Evolutionary conservation across 2,797 vertebrate genomes (phyloP).

Genomic region (Cirrhinus mrigala): DNA sequence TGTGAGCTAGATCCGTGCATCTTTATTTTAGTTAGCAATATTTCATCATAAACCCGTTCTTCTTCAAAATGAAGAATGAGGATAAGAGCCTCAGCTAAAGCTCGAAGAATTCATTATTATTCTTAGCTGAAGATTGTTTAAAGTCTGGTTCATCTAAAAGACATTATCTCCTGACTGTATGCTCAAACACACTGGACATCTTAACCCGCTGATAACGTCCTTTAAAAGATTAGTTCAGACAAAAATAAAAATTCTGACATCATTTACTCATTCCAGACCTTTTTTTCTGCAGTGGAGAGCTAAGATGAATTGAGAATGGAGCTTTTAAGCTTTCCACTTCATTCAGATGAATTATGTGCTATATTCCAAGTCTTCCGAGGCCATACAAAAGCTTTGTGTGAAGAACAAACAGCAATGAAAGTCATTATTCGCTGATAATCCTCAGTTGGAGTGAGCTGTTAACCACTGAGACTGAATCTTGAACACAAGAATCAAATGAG

Average conservation of each 20-base stretch:
- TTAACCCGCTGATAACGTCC: not conserved
- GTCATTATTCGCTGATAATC: not conserved
- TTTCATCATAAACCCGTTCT: conserved; percentile 3
- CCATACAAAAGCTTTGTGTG: conserved; percentile 7
- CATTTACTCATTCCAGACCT: not conserved
- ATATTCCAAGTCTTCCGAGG: not conserved
- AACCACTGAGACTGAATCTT: not conserved
- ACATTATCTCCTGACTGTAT: conserved; percentile 27
- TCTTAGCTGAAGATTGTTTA: not conserved
- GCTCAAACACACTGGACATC: conserved; percentile 15
- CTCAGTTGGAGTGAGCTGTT: not conserved
- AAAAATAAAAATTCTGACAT: not conserved
- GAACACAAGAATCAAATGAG: not conserved
- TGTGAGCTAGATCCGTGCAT: conserved; percentile 1
- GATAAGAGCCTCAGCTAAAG: not conserved
- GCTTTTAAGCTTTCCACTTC: not conserved
- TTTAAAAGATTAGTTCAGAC: conserved; percentile 5
- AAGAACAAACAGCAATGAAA: not conserved
- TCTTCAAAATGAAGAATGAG: conserved; percentile 9
- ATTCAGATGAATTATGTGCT: not conserved
- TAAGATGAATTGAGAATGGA: not conserved
- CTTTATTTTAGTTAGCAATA: conserved; percentile 30
- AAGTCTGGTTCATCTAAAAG: conserved; percentile 7
- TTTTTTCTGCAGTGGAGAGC: not conserved
- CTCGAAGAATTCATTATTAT: conserved; percentile 27